Evolutionary conservation across 1,140 invertebrate species (phyloP).

Genomic region (Chrysomallon squamiferum): DNA sequence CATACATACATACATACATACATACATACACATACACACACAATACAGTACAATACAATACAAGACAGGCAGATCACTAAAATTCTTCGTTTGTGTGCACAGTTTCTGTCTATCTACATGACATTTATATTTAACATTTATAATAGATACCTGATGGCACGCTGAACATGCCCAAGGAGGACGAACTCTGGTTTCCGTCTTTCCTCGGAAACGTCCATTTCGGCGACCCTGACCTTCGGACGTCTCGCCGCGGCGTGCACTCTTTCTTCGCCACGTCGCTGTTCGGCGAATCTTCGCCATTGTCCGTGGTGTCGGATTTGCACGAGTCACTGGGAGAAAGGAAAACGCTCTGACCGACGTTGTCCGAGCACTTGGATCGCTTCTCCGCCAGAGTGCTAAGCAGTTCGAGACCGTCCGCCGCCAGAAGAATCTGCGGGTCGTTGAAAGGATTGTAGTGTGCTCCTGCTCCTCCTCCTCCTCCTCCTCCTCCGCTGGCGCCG

Average conservation of each 20-base stretch:
- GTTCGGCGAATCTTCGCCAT: constrained; percentile 12
- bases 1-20: too few species aligned
- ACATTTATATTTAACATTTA: constrained; percentile 1
- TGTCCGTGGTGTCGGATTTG: constrained; percentile 19
- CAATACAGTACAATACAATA: too few species aligned
- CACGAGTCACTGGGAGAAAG: constrained; percentile 32
- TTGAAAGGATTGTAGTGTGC: constrained; percentile 47
- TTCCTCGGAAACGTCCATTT: constrained; percentile 26
- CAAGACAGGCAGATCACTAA: too few species aligned
- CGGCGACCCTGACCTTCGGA: constrained; percentile 18
- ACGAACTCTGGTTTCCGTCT: background rate
- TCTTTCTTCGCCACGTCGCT: constrained; percentile 39
- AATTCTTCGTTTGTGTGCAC: too few species aligned
- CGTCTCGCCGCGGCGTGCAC: constrained; percentile 33
- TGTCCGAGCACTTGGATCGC: constrained; percentile 72
- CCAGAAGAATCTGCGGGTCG: constrained; percentile 56
- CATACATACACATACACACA: too few species aligned
- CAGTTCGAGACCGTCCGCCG: constrained; percentile 77
- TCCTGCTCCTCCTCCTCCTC: constrained; percentile 53
- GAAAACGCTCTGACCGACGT: constrained; percentile 12
- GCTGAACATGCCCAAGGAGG: constrained; percentile 34
- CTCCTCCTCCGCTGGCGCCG: constrained; percentile 72
- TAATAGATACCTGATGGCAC: constrained; percentile 41
- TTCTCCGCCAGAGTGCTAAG: constrained; percentile 86
- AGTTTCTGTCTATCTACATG: too few species aligned